Evolutionary conservation across 1,140 invertebrate species (phyloP).

Genomic region (Plectrocnemia conspersa): DNA sequence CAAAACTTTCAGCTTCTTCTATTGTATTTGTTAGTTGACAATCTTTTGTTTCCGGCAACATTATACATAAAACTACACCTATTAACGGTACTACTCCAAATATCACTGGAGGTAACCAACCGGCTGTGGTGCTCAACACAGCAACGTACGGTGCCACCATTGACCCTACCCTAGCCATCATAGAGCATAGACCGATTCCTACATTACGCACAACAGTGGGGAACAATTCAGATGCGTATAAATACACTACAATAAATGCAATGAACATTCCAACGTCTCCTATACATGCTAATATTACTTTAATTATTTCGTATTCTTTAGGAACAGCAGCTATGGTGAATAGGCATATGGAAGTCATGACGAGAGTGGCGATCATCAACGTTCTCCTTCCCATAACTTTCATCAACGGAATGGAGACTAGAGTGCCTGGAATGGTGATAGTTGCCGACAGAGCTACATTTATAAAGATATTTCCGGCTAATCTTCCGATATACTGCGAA

Average conservation of each 20-base stretch:
- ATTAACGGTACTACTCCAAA: conserved; percentile 64
- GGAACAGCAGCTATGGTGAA: conserved; percentile 54
- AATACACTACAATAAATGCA: conserved; percentile 62
- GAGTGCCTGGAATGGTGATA: conserved; percentile 59
- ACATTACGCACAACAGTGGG: conserved; percentile 65
- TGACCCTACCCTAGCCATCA: conserved; percentile 63
- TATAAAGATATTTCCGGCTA: conserved; percentile 66
- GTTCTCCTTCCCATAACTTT: conserved; percentile 56
- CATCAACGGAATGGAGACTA: conserved; percentile 59
- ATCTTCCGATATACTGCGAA: conserved; percentile 66
- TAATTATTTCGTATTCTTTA: conserved; percentile 46
- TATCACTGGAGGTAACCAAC: conserved; percentile 60
- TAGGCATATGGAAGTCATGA: conserved; percentile 54
- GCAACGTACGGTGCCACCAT: conserved; percentile 63
- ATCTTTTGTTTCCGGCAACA: conserved; percentile 72
- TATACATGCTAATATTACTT: conserved; percentile 56
- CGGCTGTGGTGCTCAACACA: conserved; percentile 42
- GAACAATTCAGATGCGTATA: conserved; percentile 65
- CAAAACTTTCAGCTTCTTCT: conserved; percentile 71
- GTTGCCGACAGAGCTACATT: conserved; percentile 64
- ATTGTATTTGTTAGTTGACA: conserved; percentile 70
- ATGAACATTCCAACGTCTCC: conserved; percentile 66
- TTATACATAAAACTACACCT: conserved; percentile 58
- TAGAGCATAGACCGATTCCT: conserved; percentile 61
- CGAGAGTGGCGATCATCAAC: conserved; percentile 55